Percentiles rank a stretch among this genome's conserved stretches.
Conservation (phyloP, 2,797 vertebrate genomes). For the Danio choprae region DNA sequence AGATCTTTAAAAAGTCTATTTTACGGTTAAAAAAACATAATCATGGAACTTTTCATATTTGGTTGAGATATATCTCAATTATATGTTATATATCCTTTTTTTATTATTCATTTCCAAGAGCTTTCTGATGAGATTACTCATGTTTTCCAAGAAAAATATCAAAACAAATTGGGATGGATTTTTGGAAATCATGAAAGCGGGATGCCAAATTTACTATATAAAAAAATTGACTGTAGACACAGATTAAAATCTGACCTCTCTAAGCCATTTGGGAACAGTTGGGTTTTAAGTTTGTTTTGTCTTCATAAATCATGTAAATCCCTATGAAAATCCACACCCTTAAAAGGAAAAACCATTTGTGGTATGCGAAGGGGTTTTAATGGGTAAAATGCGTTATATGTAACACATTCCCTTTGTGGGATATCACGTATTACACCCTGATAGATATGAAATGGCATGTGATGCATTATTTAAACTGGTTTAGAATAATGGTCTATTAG, state of each 20-base stretch:
- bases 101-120: neutral
- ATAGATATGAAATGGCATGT: neutral
- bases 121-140: neutral
- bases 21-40: neutral
- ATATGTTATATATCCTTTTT: neutral
- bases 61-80: too few relatives aligned
- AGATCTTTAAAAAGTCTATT: too few relatives aligned
- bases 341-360: conserved; percentile 52
- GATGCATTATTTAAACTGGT: neutral
- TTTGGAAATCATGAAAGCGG: neutral
- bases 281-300: conserved; percentile 15
- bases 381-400: neutral
- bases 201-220: conserved; percentile 9
- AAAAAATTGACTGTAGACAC: conserved; percentile 12
- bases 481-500: too few relatives aligned
- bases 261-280: conserved; percentile 27
- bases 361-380: conserved; percentile 24
- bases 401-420: neutral
- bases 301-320: conserved; percentile 29
- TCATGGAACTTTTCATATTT: neutral
- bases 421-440: neutral
- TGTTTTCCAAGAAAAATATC: conserved; percentile 31
- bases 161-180: conserved; percentile 15
- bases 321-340: conserved; percentile 25
- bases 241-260: conserved; percentile 39